phyloP scores from a whole-genome alignment of 2,113 vertebrate genomes.

The Garra rufa region DNA sequence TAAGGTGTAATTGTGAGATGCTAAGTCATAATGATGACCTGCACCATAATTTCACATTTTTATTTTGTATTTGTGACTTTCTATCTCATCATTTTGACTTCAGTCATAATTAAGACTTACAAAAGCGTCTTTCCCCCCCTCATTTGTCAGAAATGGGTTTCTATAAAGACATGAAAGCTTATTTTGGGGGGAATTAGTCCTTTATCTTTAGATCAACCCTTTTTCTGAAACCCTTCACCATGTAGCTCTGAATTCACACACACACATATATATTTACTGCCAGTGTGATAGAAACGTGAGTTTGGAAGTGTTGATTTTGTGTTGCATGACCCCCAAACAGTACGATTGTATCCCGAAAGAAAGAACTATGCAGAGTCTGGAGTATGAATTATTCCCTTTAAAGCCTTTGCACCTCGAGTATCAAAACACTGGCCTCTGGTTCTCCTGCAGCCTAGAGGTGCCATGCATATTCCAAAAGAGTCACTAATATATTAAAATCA shows the following conservation, averaged over 20 bases:
- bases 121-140: no score
- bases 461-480: neutral
- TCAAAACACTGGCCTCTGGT: constrained; percentile 44
- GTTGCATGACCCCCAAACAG: neutral
- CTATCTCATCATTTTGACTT: neutral
- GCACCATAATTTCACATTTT: neutral
- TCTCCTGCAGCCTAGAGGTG: neutral
- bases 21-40: neutral
- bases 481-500: neutral
- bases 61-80: neutral
- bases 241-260: neutral
- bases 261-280: neutral
- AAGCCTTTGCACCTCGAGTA: constrained; percentile 27
- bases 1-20: neutral
- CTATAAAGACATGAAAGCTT: neutral
- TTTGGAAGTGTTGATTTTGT: neutral
- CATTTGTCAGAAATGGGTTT: no score
- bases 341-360: neutral
- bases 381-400: constrained; percentile 58
- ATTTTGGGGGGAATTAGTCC: neutral
- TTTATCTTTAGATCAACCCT: neutral
- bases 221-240: neutral
- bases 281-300: neutral
- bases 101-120: neutral
- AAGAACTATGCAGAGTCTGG: constrained; percentile 41